Conservation (phyloP, 2,797 vertebrate genomes). For the Scarus forsteni region DNA sequence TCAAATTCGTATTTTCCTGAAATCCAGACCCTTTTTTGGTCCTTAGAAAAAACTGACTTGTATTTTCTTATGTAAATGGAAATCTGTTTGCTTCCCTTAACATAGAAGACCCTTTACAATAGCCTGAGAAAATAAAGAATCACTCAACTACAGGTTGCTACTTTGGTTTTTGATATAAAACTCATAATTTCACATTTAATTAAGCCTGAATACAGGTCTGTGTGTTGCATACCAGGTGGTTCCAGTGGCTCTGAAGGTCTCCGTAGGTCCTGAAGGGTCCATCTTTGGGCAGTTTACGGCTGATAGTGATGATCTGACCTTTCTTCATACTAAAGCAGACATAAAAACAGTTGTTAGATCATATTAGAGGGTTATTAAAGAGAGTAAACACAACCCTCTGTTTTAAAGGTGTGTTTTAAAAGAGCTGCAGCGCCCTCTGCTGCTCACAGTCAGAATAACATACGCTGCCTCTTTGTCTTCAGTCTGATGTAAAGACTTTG, state of each 20-base stretch:
- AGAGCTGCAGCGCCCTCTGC: slow-evolving; percentile 50
- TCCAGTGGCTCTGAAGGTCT: slow-evolving; percentile 91
- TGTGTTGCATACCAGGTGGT: slow-evolving; percentile 82
- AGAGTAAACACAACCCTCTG: neutral
- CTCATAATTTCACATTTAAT: too few species aligned
- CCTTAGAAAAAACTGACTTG: too few species aligned
- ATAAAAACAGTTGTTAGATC: neutral
- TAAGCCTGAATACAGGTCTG: neutral
- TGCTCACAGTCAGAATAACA: slow-evolving; percentile 38
- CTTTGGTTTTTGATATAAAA: too few species aligned
- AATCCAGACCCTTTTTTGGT: too few species aligned
- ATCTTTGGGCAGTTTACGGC: slow-evolving; percentile 82
- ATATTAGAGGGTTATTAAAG: neutral
- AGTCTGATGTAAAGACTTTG: neutral
- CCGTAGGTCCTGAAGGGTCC: slow-evolving; percentile 88
- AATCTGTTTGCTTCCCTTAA: too few species aligned
- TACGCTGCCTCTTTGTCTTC: neutral
- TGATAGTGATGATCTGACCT: slow-evolving; percentile 90
- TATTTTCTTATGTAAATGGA: too few species aligned
- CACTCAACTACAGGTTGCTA: too few species aligned
- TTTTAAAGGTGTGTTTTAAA: neutral
- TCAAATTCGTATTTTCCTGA: too few species aligned
- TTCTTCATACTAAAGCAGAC: slow-evolving; percentile 90
- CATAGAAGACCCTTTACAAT: too few species aligned
- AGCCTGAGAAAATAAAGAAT: too few species aligned